These are phyloP conservation scores for Iguana delicatissima DNA, from an alignment of 2,797 vertebrate genomes.

Conservation along the genomic window DNA sequence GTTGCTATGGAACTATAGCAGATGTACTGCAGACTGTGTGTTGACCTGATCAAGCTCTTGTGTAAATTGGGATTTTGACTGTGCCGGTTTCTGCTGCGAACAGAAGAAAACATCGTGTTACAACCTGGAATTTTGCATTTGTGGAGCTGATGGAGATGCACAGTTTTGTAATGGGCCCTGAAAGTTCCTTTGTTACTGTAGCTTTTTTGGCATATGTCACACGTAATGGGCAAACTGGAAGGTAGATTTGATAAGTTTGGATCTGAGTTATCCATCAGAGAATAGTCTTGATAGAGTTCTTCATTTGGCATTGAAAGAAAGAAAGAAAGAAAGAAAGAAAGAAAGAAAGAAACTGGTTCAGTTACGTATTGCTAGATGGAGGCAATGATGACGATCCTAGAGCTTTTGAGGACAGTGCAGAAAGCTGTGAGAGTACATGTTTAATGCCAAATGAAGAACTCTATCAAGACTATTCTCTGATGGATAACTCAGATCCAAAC, in stretches of 20 bases:
- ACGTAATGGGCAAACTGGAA: constrained; percentile 88
- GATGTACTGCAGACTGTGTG: constrained; percentile 72
- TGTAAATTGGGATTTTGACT: constrained; percentile 99
- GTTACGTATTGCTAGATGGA: too few species aligned
- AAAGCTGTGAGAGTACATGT: constrained; percentile 85
- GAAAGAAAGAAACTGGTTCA: too few species aligned
- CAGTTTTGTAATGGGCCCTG: constrained; percentile 97
- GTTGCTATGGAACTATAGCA: constrained; percentile 40
- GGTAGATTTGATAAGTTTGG: constrained; percentile 79
- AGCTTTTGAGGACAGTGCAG: constrained; percentile 89
- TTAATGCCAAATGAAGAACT: constrained; percentile 78
- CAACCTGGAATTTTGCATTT: constrained; percentile 96
- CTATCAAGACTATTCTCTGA: constrained; percentile 76
- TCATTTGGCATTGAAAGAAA: constrained; percentile 75
- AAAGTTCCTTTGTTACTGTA: constrained; percentile 98
- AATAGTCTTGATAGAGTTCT: constrained; percentile 78
- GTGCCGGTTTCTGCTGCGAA: constrained; percentile 95
- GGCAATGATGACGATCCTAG: constrained; percentile 87
- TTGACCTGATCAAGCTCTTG: constrained; percentile 85
- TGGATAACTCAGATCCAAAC: constrained; percentile 81
- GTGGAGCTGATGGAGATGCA: constrained; percentile 94
- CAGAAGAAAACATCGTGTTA: constrained; percentile 94
- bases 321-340: too few species aligned
- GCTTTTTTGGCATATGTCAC: constrained; percentile 95
- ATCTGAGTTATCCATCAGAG: constrained; percentile 80